Percentiles rank a stretch among this genome's conserved stretches.
Conservation (phyloP, 2,113 vertebrate genomes). For the Gymnogyps californianus region DNA sequence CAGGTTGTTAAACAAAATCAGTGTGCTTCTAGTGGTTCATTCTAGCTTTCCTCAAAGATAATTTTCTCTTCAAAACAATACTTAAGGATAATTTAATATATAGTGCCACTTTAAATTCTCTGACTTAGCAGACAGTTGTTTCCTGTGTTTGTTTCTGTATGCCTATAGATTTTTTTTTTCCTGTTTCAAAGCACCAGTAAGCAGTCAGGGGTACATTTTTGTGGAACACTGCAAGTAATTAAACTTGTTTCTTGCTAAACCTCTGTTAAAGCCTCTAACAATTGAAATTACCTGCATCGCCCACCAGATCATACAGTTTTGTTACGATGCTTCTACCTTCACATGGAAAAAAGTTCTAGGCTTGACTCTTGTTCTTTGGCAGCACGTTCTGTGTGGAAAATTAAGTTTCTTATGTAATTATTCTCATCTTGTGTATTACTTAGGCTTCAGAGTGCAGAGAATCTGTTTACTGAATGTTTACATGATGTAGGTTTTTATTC, state of each 20-base stretch:
- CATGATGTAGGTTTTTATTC: constrained; percentile 52
- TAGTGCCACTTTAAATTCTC: background rate
- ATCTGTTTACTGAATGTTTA: constrained; percentile 59
- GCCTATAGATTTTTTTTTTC: background rate
- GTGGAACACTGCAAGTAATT: background rate
- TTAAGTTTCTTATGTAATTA: constrained; percentile 32
- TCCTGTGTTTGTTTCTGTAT: constrained; percentile 33
- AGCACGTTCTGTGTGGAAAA: constrained; percentile 40
- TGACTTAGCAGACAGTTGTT: background rate
- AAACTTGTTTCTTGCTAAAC: background rate
- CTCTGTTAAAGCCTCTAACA: constrained; percentile 9
- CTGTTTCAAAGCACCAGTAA: background rate
- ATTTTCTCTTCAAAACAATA: background rate
- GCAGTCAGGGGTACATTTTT: background rate
- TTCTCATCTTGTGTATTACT: constrained; percentile 14
- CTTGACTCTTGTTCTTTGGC: constrained; percentile 16
- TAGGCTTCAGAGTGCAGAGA: constrained; percentile 46
- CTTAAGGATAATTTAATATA: background rate
- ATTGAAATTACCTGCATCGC: background rate
- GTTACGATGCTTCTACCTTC: constrained; percentile 6
- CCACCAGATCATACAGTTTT: background rate
- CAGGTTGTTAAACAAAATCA: background rate
- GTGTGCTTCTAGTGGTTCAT: background rate
- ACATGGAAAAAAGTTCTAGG: background rate
- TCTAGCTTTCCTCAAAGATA: background rate